Evolutionary conservation across 1,140 invertebrate species (phyloP).

Genomic region (Oppia nitens): DNA sequence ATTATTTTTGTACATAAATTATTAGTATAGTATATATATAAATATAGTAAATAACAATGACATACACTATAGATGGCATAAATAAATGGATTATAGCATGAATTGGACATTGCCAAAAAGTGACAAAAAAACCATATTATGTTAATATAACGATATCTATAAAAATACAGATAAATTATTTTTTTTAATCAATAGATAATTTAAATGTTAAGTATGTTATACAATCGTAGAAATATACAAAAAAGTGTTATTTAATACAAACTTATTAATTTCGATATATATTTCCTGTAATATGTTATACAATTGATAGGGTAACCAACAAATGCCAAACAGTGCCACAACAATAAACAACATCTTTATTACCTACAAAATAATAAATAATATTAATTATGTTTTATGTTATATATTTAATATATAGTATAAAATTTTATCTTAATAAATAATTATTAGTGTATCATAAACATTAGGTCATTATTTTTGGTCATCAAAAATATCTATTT

Average conservation of each 20-base stretch:
- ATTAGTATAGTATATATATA: too few relatives aligned
- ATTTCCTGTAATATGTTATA: constrained; percentile 27
- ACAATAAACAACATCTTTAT: constrained; percentile 33
- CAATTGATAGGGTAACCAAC: constrained; percentile 32
- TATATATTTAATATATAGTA: too few relatives aligned
- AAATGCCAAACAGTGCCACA: constrained; percentile 31
- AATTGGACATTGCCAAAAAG: constrained; percentile 77
- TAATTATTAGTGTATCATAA: too few relatives aligned
- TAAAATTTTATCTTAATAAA: too few relatives aligned
- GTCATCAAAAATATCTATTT: too few relatives aligned
- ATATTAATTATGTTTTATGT: too few relatives aligned
- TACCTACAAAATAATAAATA: constrained; percentile 25
- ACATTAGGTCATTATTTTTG: too few relatives aligned
- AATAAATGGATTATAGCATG: constrained; percentile 81
- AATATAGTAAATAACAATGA: too few relatives aligned
- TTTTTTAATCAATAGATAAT: background rate
- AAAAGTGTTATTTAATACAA: constrained; percentile 16
- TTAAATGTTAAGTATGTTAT: background rate
- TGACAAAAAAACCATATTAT: constrained; percentile 58
- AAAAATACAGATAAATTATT: background rate
- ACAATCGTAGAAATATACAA: background rate
- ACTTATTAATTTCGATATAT: constrained; percentile 26
- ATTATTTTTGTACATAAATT: too few relatives aligned
- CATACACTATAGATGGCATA: constrained; percentile 35
- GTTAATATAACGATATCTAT: constrained; percentile 32